These are phyloP conservation scores for Nilaparvata lugens DNA, from an alignment of 1,140 invertebrate genomes.

Conservation along the genomic window DNA sequence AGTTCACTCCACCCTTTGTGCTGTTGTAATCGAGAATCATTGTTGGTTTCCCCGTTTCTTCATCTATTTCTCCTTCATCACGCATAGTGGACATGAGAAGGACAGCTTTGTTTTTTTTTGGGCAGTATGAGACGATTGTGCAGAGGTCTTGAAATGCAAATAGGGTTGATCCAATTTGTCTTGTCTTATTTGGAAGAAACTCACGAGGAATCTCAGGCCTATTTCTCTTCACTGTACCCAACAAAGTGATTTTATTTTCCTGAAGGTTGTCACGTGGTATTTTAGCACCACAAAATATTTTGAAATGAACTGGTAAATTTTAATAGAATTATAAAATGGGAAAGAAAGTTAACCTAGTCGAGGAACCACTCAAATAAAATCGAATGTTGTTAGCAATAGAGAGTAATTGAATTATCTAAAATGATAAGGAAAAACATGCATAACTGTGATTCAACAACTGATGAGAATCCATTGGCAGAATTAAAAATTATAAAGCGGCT, in stretches of 20 bases:
- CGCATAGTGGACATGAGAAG: slow-evolving; percentile 31
- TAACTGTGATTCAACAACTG: no score
- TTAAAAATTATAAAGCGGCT: no score
- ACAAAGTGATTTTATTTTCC: slow-evolving; percentile 25
- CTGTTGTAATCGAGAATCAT: slow-evolving; percentile 28
- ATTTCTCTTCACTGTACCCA: slow-evolving; percentile 28
- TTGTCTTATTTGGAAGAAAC: slow-evolving; percentile 16
- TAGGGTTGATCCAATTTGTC: neutral
- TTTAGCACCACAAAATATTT: no score
- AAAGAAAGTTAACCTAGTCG: no score
- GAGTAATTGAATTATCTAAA: no score
- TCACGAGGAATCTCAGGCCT: slow-evolving; percentile 17
- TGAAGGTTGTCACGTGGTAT: no score
- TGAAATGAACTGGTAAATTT: no score
- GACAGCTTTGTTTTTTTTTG: slow-evolving; percentile 26
- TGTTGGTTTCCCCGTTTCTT: slow-evolving; percentile 25
- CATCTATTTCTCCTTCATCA: slow-evolving; percentile 22
- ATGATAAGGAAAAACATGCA: no score
- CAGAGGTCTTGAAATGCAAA: slow-evolving; percentile 19
- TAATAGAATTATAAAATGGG: no score
- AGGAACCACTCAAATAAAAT: no score
- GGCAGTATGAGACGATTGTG: slow-evolving; percentile 20
- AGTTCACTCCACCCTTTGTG: slow-evolving; percentile 31
- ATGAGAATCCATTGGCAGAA: no score
- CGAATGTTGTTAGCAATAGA: no score